Percentiles rank a stretch among this genome's conserved stretches.
phyloP scores from a whole-genome alignment of 2,888 invertebrate species.

The Acleris laterana region DNA sequence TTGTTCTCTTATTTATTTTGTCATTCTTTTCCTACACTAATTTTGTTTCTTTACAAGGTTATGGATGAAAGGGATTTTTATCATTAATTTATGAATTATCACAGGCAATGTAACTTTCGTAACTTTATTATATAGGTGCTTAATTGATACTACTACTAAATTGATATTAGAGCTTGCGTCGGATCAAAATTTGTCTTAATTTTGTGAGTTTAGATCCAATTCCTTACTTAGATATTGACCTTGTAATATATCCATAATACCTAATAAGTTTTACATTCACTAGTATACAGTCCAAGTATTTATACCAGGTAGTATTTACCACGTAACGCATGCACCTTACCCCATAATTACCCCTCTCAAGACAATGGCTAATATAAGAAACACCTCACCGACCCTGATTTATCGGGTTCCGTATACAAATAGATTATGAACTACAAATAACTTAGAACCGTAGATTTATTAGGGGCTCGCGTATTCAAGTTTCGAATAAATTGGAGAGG shows the following conservation, averaged over 20 bases:
- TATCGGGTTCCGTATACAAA: slow-evolving; percentile 69
- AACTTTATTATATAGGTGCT: too few relatives aligned
- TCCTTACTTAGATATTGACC: too few relatives aligned
- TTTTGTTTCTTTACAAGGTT: too few relatives aligned
- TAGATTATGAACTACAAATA: slow-evolving; percentile 66
- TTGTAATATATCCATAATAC: neutral
- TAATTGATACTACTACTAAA: too few relatives aligned
- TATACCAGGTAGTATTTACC: slow-evolving; percentile 3
- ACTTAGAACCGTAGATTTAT: slow-evolving; percentile 47
- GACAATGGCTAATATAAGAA: slow-evolving; percentile 84
- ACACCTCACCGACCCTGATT: slow-evolving; percentile 75
- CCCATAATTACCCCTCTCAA: slow-evolving; percentile 77
- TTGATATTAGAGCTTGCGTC: too few relatives aligned
- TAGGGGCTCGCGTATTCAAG: slow-evolving; percentile 10
- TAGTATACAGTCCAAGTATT: slow-evolving; percentile 1
- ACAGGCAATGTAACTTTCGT: too few relatives aligned
- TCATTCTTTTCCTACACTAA: too few relatives aligned
- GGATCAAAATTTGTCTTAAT: too few relatives aligned
- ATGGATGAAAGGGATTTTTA: too few relatives aligned
- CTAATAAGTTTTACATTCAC: neutral
- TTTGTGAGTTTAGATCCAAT: too few relatives aligned
- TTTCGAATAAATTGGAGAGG: neutral
- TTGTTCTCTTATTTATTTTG: too few relatives aligned
- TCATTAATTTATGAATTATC: too few relatives aligned
- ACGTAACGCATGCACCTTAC: slow-evolving; percentile 39